These are phyloP conservation scores for Oophaga sylvatica DNA, from an alignment of 2,797 vertebrate species.

Conservation along the genomic window DNA sequence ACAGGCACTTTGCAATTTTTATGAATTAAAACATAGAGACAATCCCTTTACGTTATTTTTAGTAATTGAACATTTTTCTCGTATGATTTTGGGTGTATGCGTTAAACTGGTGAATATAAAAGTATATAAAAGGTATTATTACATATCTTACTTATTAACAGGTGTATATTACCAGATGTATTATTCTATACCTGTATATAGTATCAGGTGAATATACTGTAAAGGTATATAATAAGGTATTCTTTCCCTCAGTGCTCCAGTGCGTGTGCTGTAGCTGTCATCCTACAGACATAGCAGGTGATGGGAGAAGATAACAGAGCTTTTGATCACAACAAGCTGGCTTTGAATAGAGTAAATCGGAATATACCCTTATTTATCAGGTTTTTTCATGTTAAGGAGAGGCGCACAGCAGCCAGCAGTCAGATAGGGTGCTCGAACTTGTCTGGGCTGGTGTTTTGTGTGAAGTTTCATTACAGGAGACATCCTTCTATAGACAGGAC, in stretches of 20 bases:
- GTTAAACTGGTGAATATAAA: background rate
- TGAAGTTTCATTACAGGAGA: constrained; percentile 70
- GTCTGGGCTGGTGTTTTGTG: constrained; percentile 70
- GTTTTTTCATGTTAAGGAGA: constrained; percentile 30
- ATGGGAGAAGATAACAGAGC: constrained; percentile 29
- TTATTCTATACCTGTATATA: too few species aligned
- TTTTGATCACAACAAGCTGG: constrained; percentile 15
- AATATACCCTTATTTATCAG: constrained; percentile 27
- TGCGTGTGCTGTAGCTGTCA: background rate
- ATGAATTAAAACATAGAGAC: too few species aligned
- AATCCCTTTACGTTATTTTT: background rate
- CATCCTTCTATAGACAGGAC: constrained; percentile 64
- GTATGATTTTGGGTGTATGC: background rate
- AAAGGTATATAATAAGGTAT: background rate
- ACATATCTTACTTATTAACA: too few species aligned
- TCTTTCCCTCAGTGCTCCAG: background rate
- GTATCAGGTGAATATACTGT: background rate
- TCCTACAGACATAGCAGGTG: constrained; percentile 42
- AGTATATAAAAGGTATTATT: background rate
- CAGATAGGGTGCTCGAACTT: constrained; percentile 59
- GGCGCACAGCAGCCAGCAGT: constrained; percentile 27
- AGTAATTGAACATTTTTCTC: background rate
- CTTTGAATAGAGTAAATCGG: constrained; percentile 38
- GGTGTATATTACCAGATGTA: too few species aligned
- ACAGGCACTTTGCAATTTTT: too few species aligned